A percentile compares a stretch with the other conserved stretches of the same genome.
Evolutionary conservation across 2,797 vertebrate species (phyloP).

Genomic region (Antennarius maculatus): DNA sequence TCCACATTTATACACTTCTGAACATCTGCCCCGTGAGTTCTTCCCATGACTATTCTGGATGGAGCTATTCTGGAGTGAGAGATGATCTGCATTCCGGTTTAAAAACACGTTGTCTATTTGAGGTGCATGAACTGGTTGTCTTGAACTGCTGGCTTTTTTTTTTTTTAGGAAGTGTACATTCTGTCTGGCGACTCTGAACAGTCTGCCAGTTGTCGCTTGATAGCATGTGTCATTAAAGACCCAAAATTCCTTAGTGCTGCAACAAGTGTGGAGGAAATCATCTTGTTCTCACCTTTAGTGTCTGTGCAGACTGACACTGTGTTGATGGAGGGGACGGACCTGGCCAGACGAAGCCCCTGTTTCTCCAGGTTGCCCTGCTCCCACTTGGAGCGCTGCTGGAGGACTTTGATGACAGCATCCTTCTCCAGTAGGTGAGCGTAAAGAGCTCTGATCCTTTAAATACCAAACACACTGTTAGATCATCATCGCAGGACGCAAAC

Average conservation of each 20-base stretch:
- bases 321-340: slow-evolving; percentile 92
- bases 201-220: slow-evolving; percentile 71
- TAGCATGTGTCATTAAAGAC: slow-evolving; percentile 38
- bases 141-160: slow-evolving; percentile 21
- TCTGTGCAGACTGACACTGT: slow-evolving; percentile 43
- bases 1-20: slow-evolving; percentile 37
- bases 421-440: slow-evolving; percentile 96
- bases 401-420: slow-evolving; percentile 93
- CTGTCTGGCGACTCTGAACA: slow-evolving; percentile 62
- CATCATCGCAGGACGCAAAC: background rate
- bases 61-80: slow-evolving; percentile 76
- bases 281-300: slow-evolving; percentile 80
- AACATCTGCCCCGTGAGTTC: slow-evolving; percentile 67
- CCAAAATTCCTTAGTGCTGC: slow-evolving; percentile 3
- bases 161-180: slow-evolving; percentile 73
- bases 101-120: slow-evolving; percentile 75
- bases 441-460: slow-evolving; percentile 88
- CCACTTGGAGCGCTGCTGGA: slow-evolving; percentile 90
- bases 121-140: slow-evolving; percentile 48
- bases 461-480: slow-evolving; percentile 5
- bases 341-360: slow-evolving; percentile 86
- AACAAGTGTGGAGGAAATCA: background rate
- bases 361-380: slow-evolving; percentile 85
- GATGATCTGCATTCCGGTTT: slow-evolving; percentile 72
- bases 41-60: slow-evolving; percentile 77